A percentile compares a stretch with the other conserved stretches of the same genome.
phyloP scores from a whole-genome alignment of 1,140 invertebrate species.

The Procambarus virginalis region DNA sequence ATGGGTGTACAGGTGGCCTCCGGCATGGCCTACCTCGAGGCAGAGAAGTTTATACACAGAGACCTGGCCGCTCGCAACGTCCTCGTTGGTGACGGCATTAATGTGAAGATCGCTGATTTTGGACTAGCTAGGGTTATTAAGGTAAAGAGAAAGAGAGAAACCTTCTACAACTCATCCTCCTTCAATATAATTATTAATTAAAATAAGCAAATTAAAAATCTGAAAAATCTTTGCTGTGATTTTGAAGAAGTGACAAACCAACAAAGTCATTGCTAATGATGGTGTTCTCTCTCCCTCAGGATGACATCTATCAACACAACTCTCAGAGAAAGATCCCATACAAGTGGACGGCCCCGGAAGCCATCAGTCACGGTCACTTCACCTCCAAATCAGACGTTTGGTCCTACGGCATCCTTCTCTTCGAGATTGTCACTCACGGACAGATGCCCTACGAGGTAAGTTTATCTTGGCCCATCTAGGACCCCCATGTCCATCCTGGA shows the following conservation, averaged over 20 bases:
- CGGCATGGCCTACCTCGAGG: constrained; percentile 33
- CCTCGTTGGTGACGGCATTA: not conserved
- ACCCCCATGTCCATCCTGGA: too few relatives aligned
- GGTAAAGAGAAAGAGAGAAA: not conserved
- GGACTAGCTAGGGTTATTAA: constrained; percentile 24
- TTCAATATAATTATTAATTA: too few relatives aligned
- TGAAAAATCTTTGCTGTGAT: not conserved
- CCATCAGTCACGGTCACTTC: constrained; percentile 78
- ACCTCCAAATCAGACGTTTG: constrained; percentile 98
- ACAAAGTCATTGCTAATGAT: not conserved
- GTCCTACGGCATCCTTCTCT: constrained; percentile 92
- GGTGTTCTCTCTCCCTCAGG: not conserved
- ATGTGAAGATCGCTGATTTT: constrained; percentile 38
- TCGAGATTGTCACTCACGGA: constrained; percentile 96
- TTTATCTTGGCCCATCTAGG: constrained; percentile 13
- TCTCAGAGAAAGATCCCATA: constrained; percentile 84
- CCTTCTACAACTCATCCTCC: too few relatives aligned
- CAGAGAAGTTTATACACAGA: constrained; percentile 16
- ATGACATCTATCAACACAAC: not conserved
- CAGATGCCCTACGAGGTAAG: constrained; percentile 92
- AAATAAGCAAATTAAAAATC: not conserved
- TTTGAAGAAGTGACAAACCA: not conserved
- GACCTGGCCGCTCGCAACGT: constrained; percentile 35
- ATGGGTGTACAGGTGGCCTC: constrained; percentile 29
- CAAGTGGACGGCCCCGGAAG: constrained; percentile 97